phyloP scores from a whole-genome alignment of 2,797 vertebrate genomes.

The Artibeus jamaicensis region DNA sequence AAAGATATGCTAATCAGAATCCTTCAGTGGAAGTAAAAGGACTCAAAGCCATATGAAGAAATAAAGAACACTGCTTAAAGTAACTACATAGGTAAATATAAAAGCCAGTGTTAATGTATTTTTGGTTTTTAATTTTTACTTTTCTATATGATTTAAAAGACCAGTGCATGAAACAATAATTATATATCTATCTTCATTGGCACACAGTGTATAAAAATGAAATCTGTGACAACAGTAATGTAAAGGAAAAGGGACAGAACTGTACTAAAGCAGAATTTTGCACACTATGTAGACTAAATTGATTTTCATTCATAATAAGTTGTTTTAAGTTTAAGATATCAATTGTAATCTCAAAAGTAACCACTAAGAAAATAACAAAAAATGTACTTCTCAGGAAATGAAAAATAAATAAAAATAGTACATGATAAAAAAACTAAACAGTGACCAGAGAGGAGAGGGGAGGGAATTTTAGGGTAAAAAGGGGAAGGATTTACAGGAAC shows the following conservation, averaged over 20 bases:
- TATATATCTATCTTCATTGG: not conserved
- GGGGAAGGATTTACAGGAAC: too few species aligned
- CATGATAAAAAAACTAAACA: not conserved
- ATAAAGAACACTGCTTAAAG: not conserved
- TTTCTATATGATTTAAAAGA: too few species aligned
- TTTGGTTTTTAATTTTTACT: too few species aligned
- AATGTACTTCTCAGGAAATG: not conserved
- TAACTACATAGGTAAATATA: too few species aligned
- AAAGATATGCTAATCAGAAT: not conserved
- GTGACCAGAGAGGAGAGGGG: too few species aligned
- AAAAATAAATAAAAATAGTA: not conserved
- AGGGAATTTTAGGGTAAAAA: too few species aligned
- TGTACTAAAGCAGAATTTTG: not conserved
- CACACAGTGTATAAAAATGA: not conserved
- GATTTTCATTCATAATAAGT: not conserved
- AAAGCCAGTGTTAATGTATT: too few species aligned
- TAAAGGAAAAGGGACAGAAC: not conserved
- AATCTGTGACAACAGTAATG: not conserved
- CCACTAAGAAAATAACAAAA: too few species aligned
- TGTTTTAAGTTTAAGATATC: too few species aligned
- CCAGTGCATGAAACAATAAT: not conserved
- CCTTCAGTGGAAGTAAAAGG: not conserved
- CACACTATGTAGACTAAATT: not conserved
- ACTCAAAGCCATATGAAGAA: not conserved
- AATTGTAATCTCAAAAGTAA: too few species aligned